Base-by-base conservation (phyloP, 2,888 invertebrate species). In the Apotomis turbidana region DNA sequence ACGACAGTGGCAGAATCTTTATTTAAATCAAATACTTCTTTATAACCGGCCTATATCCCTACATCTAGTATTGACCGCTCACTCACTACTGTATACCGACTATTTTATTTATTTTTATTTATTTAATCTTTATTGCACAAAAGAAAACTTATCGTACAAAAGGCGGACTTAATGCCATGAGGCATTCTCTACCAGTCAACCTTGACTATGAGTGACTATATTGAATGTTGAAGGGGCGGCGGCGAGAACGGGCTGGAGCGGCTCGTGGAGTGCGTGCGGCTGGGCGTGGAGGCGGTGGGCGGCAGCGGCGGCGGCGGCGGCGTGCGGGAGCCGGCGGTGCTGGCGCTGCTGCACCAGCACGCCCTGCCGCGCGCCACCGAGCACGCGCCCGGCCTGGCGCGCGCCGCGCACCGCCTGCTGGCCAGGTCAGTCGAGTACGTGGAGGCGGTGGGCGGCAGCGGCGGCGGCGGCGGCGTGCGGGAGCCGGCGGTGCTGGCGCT, bases 201-300 rank as follows among this genome's bases (percentile, higher is more conserved):
- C n/a, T n/a, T n/a, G n/a, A n/a, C n/a, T 41, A 6, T 6, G 41
- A 41, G 2, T 41, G 41, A 41, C 41, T 5, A 44, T 54, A n/a
- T 44, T 51, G 59, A 44, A 13, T 36, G 38, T 61, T 44, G 71
- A 76, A 89, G 85, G 71, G 87, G 87, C 51, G 89, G 96, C 95
- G 85, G 95, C 94, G 81, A 95, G 94, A 94, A 94, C 84, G 87
- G 91, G 52, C 78, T 93, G 77, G 93, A 93, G 85, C 90, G 92
- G 6, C 83, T 93, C 57, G 90, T 93, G 80, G 89, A 90, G 83
- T 92, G 93, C 83, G 90, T 94, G 83, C 90, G 91, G 71, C 86
- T 93, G 75, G 93, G 93, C 76, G 91, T 93, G 81, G 93, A 93
- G 83, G 88, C 91, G 78, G 91, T 90, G 74, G 91, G 91, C 74